Evolutionary conservation across 2,113 vertebrate genomes (phyloP), one percentile per base, ranked within the genome.

Genomic region (Oncorhynchus kisutch): DNA sequence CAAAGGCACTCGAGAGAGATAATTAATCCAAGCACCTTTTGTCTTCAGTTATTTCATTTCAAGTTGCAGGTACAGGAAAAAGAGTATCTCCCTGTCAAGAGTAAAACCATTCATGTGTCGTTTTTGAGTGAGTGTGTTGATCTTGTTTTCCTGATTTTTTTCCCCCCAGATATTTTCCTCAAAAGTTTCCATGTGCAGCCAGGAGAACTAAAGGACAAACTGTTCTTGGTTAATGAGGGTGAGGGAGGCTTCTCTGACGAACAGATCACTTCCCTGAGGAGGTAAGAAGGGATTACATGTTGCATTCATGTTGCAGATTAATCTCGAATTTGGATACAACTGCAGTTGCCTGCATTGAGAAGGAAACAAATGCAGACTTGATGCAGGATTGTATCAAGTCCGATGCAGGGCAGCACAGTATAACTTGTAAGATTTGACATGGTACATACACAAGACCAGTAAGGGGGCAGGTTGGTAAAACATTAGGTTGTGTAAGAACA

Each of bases 91-190:
- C 87, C 78, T 89, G 82, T 88, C 84, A 88, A 79, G 73, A 81
- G 79, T 45, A 22, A 79, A 79, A 51, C 67, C 79, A 88, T 90
- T 90, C 81, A 88, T 81, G 84, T 86, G 22, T 71, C 51, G 76
- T 54, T 45, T 9, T 45, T 45, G 39, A 45, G 39, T 45, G 9
- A 45, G 39, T 11, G 39, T 83, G 72, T 75, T 84, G 75, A 82
- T 78, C 80, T 77, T 60, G 9, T 51, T 74, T 45, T 45, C 39
- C 87, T 72, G 82, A 49, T 86, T 83, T 71, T 88, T 86, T n/a
- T n/a, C n/a, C 88, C 84, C 79, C 74, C 29, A 96, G 95, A 93
- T 74, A 96, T 97, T 93, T 95, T 96, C 81, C 95, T 97, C 24
- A 96, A 93, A 92, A 95, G 94, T 91, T 96, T 96, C 70, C 93